Percentiles rank a stretch among this genome's conserved stretches.
These are phyloP conservation scores for Apaloderma vittatum DNA, from an alignment of 2,113 vertebrate genomes.

Conservation along the genomic window DNA sequence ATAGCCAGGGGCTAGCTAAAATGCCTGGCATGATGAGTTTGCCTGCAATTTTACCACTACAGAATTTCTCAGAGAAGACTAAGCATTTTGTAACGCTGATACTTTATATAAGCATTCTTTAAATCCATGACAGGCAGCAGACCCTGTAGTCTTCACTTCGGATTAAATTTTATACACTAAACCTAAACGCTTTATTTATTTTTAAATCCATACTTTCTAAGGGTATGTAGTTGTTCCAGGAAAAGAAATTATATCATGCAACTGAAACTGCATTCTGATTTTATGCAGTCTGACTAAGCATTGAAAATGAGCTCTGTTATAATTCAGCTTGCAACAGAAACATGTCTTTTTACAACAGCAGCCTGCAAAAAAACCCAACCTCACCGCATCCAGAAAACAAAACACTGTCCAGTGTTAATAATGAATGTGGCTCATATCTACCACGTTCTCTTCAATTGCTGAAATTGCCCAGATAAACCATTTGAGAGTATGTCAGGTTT, in stretches of 20 bases:
- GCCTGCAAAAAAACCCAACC: neutral
- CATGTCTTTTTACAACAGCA: conserved; percentile 15
- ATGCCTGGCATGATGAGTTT: neutral
- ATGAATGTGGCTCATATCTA: conserved; percentile 61
- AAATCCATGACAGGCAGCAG: neutral
- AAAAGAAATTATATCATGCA: conserved; percentile 16
- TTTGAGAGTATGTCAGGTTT: conserved; percentile 81
- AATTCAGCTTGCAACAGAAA: conserved; percentile 61
- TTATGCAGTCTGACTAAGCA: conserved; percentile 24
- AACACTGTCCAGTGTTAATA: neutral
- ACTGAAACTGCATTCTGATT: conserved; percentile 36
- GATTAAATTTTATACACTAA: conserved; percentile 16
- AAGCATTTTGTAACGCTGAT: neutral
- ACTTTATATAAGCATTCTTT: neutral
- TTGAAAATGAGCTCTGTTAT: conserved; percentile 41
- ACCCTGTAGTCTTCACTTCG: conserved; percentile 9
- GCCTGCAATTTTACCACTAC: neutral
- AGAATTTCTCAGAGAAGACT: conserved; percentile 3
- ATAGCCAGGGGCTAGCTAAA: neutral
- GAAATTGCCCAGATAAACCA: conserved; percentile 80
- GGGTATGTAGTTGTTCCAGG: neutral
- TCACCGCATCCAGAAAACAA: conserved; percentile 47
- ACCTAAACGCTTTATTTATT: conserved; percentile 10
- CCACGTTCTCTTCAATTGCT: conserved; percentile 62
- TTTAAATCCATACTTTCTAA: conserved; percentile 34